Conservation (phyloP, 2,113 vertebrate species). For the Phaethornis superciliosus region DNA sequence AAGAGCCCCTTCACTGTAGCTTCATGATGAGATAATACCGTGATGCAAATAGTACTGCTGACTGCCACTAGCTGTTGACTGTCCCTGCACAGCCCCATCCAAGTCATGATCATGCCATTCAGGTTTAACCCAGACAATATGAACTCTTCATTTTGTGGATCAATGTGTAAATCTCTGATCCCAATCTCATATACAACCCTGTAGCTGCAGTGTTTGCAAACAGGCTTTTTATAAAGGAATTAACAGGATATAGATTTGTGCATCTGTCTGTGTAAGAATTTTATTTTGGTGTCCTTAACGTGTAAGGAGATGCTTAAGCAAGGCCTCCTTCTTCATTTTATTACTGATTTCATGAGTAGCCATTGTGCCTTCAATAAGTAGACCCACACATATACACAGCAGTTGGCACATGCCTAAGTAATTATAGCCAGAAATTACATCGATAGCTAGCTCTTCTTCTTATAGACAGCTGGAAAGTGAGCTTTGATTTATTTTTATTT, state of each 20-base stretch:
- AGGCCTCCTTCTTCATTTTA: neutral
- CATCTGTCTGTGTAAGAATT: neutral
- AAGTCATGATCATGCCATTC: neutral
- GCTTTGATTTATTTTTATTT: conserved; percentile 56
- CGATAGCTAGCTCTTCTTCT: conserved; percentile 3
- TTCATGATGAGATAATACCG: neutral
- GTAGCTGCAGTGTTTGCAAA: neutral
- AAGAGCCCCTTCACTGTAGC: neutral
- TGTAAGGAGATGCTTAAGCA: neutral
- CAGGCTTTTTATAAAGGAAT: neutral
- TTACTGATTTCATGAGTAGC: neutral
- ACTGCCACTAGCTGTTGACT: neutral
- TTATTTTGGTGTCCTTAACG: neutral
- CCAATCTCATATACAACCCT: neutral
- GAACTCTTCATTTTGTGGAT: neutral
- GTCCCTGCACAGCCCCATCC: neutral
- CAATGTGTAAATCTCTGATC: neutral
- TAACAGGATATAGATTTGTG: neutral
- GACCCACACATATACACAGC: neutral
- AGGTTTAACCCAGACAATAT: neutral
- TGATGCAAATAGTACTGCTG: neutral
- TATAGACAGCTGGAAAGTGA: conserved; percentile 43
- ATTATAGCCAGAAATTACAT: conserved; percentile 40
- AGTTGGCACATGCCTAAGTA: neutral
- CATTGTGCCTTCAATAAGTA: neutral